These are phyloP conservation scores for Diadegma fenestrale DNA, from an alignment of 2,888 invertebrate species.

Conservation along the genomic window DNA sequence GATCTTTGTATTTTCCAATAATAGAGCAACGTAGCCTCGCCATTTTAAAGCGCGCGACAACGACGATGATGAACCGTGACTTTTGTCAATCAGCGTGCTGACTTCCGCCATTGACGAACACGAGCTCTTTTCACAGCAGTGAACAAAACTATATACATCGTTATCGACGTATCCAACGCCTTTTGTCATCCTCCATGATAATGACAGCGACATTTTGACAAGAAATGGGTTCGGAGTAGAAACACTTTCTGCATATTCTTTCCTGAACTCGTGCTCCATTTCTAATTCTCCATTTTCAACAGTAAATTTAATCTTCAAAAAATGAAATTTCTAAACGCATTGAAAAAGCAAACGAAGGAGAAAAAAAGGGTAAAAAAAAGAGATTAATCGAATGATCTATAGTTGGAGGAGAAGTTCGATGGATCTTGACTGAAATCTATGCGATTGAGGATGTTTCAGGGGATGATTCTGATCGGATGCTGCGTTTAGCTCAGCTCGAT, in stretches of 20 bases:
- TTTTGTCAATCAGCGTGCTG: conserved; percentile 49
- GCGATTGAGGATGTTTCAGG: not conserved
- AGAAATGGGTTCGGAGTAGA: not conserved
- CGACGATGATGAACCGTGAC: conserved; percentile 48
- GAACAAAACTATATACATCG: not conserved
- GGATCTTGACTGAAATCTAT: conserved; percentile 6
- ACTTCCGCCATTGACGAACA: conserved; percentile 3
- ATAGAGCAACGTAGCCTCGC: conserved; percentile 41
- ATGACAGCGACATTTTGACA: not conserved
- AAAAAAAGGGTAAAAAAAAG: not conserved
- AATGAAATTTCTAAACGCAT: too few relatives aligned
- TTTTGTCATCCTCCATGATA: not conserved
- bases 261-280: not conserved
- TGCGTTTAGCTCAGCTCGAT: conserved; percentile 9
- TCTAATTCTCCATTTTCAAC: not conserved
- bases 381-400: not conserved
- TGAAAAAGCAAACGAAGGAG: not conserved
- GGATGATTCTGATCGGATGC: conserved; percentile 8
- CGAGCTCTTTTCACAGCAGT: not conserved
- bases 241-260: not conserved
- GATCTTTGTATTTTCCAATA: conserved; percentile 53
- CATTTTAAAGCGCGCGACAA: conserved; percentile 7
- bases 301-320: too few relatives aligned
- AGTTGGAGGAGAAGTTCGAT: not conserved
- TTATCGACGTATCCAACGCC: not conserved